Conservation (phyloP, 2,888 invertebrate species). For the Leptinotarsa peninsularis region DNA sequence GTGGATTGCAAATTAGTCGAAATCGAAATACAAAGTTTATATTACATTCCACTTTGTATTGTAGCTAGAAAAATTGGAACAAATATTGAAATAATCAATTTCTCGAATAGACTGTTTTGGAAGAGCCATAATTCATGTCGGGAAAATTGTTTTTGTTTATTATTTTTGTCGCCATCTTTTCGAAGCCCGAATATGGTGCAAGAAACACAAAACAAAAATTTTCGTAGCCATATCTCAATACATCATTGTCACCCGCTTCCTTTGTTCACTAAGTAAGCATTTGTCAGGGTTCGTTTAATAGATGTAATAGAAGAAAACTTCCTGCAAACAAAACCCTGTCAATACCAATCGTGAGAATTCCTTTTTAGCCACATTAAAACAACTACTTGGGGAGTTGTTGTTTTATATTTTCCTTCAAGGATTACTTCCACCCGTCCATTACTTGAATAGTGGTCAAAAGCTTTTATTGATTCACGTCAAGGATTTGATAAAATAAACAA, state of each 20-base stretch:
- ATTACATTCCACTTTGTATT: too few relatives aligned
- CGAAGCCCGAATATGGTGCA: slow-evolving; percentile 26
- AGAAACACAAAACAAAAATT: slow-evolving; percentile 29
- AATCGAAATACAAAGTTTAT: too few relatives aligned
- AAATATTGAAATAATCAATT: too few relatives aligned
- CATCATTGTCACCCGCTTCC: slow-evolving; percentile 37
- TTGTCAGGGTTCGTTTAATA: slow-evolving; percentile 13
- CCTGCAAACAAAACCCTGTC: slow-evolving; percentile 10
- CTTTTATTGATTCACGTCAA: background rate
- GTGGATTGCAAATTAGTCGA: too few relatives aligned
- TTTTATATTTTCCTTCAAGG: background rate
- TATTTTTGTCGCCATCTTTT: slow-evolving; percentile 26
- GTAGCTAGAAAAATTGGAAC: too few relatives aligned
- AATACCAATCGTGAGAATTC: background rate
- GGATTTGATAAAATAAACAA: too few relatives aligned
- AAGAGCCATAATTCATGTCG: too few relatives aligned
- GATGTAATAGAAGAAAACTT: slow-evolving; percentile 24
- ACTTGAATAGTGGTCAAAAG: background rate
- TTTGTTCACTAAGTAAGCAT: slow-evolving; percentile 33
- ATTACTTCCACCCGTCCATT: background rate
- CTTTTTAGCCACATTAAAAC: background rate
- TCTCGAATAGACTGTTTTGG: too few relatives aligned
- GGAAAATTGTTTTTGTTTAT: background rate
- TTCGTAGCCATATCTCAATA: slow-evolving; percentile 35
- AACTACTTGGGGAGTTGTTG: background rate